phyloP scores from a whole-genome alignment of 2,797 vertebrate genomes.

The Bryconaethiops microstoma region DNA sequence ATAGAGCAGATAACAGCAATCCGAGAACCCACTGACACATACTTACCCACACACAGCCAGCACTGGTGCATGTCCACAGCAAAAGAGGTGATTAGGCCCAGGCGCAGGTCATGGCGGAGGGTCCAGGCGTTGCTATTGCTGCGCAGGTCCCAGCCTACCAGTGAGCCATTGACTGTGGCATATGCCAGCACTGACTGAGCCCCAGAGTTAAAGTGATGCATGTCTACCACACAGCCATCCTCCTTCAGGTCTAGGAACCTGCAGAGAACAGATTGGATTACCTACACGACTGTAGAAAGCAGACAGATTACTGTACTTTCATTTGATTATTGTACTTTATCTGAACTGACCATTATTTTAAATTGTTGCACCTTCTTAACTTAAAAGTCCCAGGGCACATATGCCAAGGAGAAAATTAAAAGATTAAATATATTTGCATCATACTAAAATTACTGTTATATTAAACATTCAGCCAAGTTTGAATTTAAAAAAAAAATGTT shows the following conservation, averaged over 20 bases:
- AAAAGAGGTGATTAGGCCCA: conserved; percentile 98
- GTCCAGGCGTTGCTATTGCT: conserved; percentile 91
- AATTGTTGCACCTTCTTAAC: neutral
- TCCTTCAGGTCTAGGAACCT: conserved; percentile 89
- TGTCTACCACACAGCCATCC: conserved; percentile 93
- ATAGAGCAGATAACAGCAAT: neutral
- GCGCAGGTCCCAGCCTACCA: conserved; percentile 96
- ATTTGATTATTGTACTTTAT: neutral
- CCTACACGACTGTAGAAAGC: conserved; percentile 1
- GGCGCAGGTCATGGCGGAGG: conserved; percentile 90
- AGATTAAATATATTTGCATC: no score
- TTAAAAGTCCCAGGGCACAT: no score
- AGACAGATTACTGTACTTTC: neutral
- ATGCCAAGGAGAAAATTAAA: no score
- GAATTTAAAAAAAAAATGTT: no score
- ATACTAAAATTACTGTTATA: no score
- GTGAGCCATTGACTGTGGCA: conserved; percentile 92
- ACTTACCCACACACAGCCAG: conserved; percentile 95
- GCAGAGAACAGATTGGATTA: conserved; percentile 10
- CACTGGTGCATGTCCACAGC: conserved; percentile 97
- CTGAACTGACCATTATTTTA: neutral
- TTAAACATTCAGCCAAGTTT: no score
- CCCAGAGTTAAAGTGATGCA: conserved; percentile 96
- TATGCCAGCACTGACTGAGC: conserved; percentile 94
- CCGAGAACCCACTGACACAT: neutral